A percentile compares a stretch with the other conserved stretches of the same genome.
These are phyloP conservation scores for Pollicipes pollicipes DNA, from an alignment of 1,140 invertebrate genomes.

Conservation along the genomic window DNA sequence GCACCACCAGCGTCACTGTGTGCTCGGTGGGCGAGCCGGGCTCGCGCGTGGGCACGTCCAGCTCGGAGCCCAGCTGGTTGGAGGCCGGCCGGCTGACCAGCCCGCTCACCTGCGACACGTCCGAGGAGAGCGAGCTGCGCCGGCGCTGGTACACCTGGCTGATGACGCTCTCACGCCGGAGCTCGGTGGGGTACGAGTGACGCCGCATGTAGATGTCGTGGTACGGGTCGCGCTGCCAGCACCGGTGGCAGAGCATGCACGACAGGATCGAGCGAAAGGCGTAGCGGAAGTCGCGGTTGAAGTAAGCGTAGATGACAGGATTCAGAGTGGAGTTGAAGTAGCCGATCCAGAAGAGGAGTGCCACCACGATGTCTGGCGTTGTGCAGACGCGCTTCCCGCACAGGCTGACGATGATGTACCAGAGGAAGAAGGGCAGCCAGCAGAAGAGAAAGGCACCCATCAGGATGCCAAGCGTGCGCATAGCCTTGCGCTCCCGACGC, in stretches of 20 bases:
- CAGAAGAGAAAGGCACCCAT: constrained; percentile 84
- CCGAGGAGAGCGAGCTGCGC: background rate
- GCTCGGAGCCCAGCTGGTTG: background rate
- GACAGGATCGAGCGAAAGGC: constrained; percentile 81
- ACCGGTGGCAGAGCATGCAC: constrained; percentile 3
- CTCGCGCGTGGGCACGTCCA: background rate
- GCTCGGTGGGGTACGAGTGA: background rate
- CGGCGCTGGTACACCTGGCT: constrained; percentile 1
- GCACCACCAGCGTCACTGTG: background rate
- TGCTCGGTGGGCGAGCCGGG: background rate
- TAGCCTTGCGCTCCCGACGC: constrained; percentile 82
- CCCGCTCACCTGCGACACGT: background rate
- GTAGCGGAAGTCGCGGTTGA: constrained; percentile 93
- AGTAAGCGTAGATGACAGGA: constrained; percentile 92
- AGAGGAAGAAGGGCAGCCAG: constrained; percentile 88
- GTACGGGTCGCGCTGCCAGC: constrained; percentile 8
- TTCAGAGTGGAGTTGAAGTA: constrained; percentile 84
- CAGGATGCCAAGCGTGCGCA: constrained; percentile 83
- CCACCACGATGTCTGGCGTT: constrained; percentile 63
- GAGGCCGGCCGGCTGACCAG: background rate
- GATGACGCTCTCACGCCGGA: background rate
- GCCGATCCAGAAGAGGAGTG: constrained; percentile 91
- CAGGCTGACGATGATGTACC: constrained; percentile 65
- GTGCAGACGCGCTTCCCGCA: constrained; percentile 51
- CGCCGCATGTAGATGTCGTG: background rate